Conservation (phyloP, 2,113 vertebrate genomes). For the Herpailurus yagouaroundi region DNA sequence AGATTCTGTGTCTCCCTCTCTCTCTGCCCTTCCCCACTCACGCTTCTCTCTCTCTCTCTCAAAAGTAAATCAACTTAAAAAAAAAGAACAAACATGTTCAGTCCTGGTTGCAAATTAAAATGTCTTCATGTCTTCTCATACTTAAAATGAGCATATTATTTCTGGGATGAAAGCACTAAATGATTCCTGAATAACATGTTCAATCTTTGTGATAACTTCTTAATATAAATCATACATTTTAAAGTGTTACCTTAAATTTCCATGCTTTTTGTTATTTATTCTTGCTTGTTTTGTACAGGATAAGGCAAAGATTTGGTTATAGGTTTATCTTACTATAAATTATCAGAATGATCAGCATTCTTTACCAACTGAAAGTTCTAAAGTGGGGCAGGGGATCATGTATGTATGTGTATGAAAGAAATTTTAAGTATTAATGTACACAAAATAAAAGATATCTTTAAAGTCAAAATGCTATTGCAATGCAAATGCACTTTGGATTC, state of each 20-base stretch:
- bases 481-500: background rate
- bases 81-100: conserved; percentile 28
- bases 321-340: background rate
- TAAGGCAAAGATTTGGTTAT: background rate
- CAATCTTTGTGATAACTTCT: conserved; percentile 26
- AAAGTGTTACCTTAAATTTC: conserved; percentile 51
- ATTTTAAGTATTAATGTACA: background rate
- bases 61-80: background rate
- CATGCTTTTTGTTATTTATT: conserved; percentile 8
- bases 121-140: conserved; percentile 44
- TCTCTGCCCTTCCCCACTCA: no score
- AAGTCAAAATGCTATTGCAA: background rate
- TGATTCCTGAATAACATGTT: conserved; percentile 27
- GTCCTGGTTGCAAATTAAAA: conserved; percentile 50
- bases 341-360: background rate
- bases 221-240: conserved; percentile 60
- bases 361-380: background rate
- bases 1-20: no score
- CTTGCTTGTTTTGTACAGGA: conserved; percentile 12
- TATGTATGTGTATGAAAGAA: background rate
- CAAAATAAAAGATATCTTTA: background rate
- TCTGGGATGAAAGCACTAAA: conserved; percentile 44
- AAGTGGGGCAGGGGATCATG: background rate
- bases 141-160: conserved; percentile 62
- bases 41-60: no score